Base-by-base conservation (phyloP, 2,888 invertebrate species). In the Trachelus tabidus region DNA sequence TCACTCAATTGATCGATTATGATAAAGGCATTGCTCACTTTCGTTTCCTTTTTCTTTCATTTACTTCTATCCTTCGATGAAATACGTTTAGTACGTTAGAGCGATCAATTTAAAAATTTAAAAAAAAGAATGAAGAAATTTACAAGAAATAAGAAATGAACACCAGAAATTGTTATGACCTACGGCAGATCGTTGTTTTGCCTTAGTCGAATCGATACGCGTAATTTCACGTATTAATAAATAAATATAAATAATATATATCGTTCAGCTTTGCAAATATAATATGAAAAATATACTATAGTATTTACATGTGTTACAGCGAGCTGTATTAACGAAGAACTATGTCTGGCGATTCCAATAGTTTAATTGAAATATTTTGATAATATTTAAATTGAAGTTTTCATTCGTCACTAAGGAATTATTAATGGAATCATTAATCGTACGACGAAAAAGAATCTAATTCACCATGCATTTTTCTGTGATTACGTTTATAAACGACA, bases 211-310 rank as follows among this genome's bases (percentile, higher is more conserved):
- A 9, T 56, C 23, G 23, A 56, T 56, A 56, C 56, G 56, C 56
- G 56, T 56, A 9, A 23, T 56, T 56, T 56, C 23, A 0, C 23
- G 23, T 56, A 75, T 81, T 73, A 81, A 81, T 83, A 77, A 83
- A 81, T 80, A 81, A 81, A 80, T 77, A 79, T 79, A 76, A 80
- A 83, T 83, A 82, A 83, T 82, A 80, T 79, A 83, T 79, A 78
- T 71, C 76, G 76, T 77, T 74, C 75, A 73, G 78, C 78, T 73
- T 75, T 79, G 75, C 73, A 73, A 78, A 34, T 76, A 68, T 69
- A 75, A 69, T 71, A 79, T 76, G 56, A 56, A 56, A 56, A 56
- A 56, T 56, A 56, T 56, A 9, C 56, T 56, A 23, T 23, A 56
- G 56, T 56, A 56, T 56, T 56, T 56, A 56, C 56, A 56, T 56